phyloP scores from a whole-genome alignment of 2,888 invertebrate species.

The Ophonus ardosiacus region DNA sequence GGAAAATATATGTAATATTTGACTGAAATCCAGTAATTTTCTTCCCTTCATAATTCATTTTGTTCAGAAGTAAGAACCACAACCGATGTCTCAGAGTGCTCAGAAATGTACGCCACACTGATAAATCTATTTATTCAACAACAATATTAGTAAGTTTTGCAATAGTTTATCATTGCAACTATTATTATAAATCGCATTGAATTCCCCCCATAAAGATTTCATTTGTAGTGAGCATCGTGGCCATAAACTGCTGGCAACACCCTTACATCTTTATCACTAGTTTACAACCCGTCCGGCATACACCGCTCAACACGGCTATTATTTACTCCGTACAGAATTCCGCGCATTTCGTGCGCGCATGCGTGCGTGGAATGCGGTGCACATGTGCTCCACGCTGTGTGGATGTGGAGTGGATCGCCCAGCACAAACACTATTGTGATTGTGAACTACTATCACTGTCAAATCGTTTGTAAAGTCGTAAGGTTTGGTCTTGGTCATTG shows the following conservation, averaged over 20 bases:
- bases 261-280: conserved; percentile 44
- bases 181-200: neutral
- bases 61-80: no score
- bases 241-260: neutral
- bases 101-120: no score
- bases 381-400: neutral
- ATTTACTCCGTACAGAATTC: conserved; percentile 69
- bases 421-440: no score
- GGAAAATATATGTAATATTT: no score
- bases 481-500: no score
- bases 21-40: no score
- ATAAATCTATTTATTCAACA: neutral
- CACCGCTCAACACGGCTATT: conserved; percentile 74
- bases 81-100: no score
- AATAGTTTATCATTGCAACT: neutral
- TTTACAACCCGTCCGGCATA: conserved; percentile 68
- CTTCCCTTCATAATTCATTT: no score
- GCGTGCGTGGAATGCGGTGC: neutral
- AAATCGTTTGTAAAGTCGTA: no score
- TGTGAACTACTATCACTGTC: no score
- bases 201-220: neutral
- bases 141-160: neutral
- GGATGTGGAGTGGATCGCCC: no score
- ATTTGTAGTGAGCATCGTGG: neutral
- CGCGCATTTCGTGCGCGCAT: neutral